Percentiles rank a stretch among this genome's conserved stretches.
Evolutionary conservation across 2,888 invertebrate genomes (phyloP).

Genomic region (Drosophila niveifrons): DNA sequence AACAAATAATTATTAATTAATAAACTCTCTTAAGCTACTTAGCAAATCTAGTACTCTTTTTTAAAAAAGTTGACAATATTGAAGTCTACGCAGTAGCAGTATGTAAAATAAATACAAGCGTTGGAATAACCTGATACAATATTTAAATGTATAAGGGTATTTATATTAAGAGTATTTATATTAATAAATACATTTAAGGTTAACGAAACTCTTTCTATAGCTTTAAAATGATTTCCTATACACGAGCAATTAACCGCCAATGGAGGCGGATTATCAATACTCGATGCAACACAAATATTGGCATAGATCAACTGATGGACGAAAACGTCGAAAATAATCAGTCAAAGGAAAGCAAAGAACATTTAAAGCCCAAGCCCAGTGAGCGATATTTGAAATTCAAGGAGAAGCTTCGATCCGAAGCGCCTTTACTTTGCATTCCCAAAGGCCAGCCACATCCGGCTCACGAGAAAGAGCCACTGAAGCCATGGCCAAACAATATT

Average conservation of each 20-base stretch:
- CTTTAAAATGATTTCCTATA: constrained; percentile 9
- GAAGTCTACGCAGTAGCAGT: no score
- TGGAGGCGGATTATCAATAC: background rate
- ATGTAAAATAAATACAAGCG: no score
- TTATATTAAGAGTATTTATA: no score
- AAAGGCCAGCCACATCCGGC: constrained; percentile 90
- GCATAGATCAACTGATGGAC: background rate
- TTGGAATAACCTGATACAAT: no score
- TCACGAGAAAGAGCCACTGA: constrained; percentile 92
- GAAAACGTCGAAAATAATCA: background rate
- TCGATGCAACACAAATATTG: background rate
- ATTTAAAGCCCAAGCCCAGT: constrained; percentile 77
- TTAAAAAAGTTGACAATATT: no score
- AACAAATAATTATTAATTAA: no score
- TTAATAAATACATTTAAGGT: no score
- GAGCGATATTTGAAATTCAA: constrained; percentile 89
- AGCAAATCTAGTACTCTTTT: no score
- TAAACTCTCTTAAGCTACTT: no score
- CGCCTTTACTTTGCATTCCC: constrained; percentile 89
- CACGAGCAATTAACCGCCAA: background rate
- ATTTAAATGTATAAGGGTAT: no score
- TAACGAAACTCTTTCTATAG: background rate
- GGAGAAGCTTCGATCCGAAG: constrained; percentile 89
- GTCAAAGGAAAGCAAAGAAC: background rate
- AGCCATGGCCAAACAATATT: constrained; percentile 92